Conservation (phyloP, 2,797 vertebrate species). For the Bryconaethiops microstoma region DNA sequence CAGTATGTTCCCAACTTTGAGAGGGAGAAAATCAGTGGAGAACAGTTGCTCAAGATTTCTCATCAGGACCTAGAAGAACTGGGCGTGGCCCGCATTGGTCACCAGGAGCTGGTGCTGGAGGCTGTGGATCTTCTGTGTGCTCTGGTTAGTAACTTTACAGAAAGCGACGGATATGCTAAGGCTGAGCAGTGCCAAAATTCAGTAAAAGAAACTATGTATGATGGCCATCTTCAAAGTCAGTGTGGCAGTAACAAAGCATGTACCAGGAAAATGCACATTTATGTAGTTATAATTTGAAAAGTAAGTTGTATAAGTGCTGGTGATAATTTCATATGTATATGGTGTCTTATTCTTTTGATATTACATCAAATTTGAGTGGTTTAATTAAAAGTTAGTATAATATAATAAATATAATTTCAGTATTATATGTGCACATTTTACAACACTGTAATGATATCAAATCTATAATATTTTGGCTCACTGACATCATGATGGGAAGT, state of each 20-base stretch:
- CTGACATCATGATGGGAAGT: no score
- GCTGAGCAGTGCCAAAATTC: no score
- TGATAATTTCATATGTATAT: no score
- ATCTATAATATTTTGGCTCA: no score
- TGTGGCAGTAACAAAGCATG: background rate
- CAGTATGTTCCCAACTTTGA: conserved; percentile 93
- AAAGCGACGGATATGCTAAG: background rate
- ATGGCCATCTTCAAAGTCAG: background rate
- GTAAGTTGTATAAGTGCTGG: background rate
- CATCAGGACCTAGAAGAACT: conserved; percentile 97
- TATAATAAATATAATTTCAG: no score
- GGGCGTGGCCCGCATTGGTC: conserved; percentile 92
- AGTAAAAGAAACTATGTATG: no score
- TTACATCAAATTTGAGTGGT: no score
- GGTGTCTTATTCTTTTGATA: no score
- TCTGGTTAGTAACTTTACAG: conserved; percentile 82
- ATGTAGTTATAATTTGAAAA: background rate
- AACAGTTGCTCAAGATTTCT: conserved; percentile 93
- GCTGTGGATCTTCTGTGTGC: conserved; percentile 96
- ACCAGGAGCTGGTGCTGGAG: conserved; percentile 95
- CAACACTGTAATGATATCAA: no score
- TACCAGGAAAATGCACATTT: background rate
- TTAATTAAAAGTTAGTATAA: no score
- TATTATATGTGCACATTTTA: no score
- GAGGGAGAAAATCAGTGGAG: conserved; percentile 94